phyloP scores from a whole-genome alignment of 2,797 vertebrate genomes.

The Pipistrellus nathusii region DNA sequence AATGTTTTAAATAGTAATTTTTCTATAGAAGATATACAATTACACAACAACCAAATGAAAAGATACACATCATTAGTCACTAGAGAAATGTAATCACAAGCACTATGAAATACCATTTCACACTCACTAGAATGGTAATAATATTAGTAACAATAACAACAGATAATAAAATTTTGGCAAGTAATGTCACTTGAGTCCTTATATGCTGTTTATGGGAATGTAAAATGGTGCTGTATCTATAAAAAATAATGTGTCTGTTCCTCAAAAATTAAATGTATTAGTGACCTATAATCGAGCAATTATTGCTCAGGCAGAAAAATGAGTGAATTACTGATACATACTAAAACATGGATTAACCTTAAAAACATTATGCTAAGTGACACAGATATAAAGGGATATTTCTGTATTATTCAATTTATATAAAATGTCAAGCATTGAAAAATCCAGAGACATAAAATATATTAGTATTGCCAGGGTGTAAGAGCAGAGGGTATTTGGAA shows the following conservation, averaged over 20 bases:
- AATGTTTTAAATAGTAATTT: background rate
- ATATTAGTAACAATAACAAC: background rate
- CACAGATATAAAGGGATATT: background rate
- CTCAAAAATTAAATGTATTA: background rate
- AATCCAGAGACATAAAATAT: conserved; percentile 12
- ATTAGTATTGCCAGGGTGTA: background rate
- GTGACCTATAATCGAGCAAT: background rate
- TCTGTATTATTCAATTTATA: background rate
- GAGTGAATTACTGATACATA: background rate
- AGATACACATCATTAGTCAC: background rate
- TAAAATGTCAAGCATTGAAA: conserved; percentile 51
- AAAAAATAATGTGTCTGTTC: background rate
- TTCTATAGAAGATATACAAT: background rate
- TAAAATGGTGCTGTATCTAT: background rate
- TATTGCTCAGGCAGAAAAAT: conserved; percentile 43
- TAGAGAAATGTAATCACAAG: conserved; percentile 46
- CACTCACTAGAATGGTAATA: background rate
- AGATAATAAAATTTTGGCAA: background rate
- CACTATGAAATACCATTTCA: background rate
- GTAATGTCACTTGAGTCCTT: background rate
- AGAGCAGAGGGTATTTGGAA: background rate
- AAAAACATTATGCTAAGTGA: conserved; percentile 29
- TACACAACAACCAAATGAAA: background rate
- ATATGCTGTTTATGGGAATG: background rate
- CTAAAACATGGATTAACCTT: background rate